Base-by-base conservation (phyloP, 1,140 invertebrate species). In the Danaus plexippus region DNA sequence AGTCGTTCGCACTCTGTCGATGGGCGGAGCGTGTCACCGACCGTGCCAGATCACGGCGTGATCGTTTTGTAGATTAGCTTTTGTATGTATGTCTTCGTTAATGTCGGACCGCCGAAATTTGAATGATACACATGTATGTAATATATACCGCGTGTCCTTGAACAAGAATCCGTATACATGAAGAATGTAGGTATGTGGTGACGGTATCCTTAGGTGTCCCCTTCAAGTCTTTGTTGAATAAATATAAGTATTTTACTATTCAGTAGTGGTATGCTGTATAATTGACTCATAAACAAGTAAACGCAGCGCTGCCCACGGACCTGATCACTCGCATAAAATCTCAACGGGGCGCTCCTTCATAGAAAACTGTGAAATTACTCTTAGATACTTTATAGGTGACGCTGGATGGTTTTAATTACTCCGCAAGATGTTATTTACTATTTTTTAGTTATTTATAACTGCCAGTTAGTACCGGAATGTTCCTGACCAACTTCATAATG, bases 391-490 rank as follows among this genome's bases (percentile, higher is more conserved):
- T 72, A 73, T 76, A 71, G 67, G 66, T 73, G 67, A 47, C 22
- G 22, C 22, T 32, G 22, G 22, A 70, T 61, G 68, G 63, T 72
- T 75, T 76, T 80, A 80, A 80, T 80, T 80, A 80, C 66, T 62
- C 54, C 53, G 58, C 63, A 64, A 59, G 61, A 45, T 53, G 58
- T 59, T 71, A 67, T 79, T 79, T 77, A 75, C 22, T 32, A 32
- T 32, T 32, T 32, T 32, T 32, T 32, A 32, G 22, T 32, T 32
- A 32, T 32, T 32, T 32, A 32, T 32, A 32, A 32, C 22, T 32
- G 2, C 22, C 22, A 0, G 22, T 32, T 32, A 32, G 7, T 32
- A 32, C 22, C 7, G 5, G 22, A 32, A 32, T 32, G 22, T 32
- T 32, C 22, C 22, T 32, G 5, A 32, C 22, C 22, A 32, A 32